Evolutionary conservation across 53 echinoderm and acorn worm genomes (phyloP), one percentile per base, ranked within the genome.

Genomic region (Astropecten irregularis): DNA sequence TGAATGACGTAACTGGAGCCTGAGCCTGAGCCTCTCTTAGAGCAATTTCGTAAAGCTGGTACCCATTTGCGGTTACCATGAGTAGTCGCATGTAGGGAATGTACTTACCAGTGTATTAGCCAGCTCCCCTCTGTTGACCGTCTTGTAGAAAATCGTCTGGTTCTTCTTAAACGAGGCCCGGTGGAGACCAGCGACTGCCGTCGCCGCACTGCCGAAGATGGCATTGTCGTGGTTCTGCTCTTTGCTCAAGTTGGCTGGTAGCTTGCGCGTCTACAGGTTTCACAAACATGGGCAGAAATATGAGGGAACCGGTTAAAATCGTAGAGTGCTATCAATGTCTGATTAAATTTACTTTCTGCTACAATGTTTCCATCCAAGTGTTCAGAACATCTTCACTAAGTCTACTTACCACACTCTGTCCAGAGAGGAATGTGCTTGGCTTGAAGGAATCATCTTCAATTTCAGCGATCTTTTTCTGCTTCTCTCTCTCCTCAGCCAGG

Each of bases 141-240:
- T 81, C 68, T 88, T 88, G 50, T 88, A 88, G 48, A 82, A 70
- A 34, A 82, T 70, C 19, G 76, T 85, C 39, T 76, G 74, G 32
- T 50, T 66, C 54, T 61, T 50, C 34, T 58, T 69, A 58, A 69
- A 71, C 16, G 76, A 53, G 25, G 66, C 63, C 27, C 48, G 39
- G 59, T 76, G 72, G 16, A 76, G 66, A 46, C 63, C 76, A 25
- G 64, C 76, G 20, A 83, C 56, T 16, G 69, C 36, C 35, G 56
- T 69, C 27, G 65, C 48, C 9, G 47, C 47, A 40, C 89, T 82
- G 64, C 92, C 89, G 86, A 92, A 92, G 72, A 92, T 92, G 49
- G 92, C 92, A 76, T 55, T 85, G 37, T 92, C 89, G 44, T 92
- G 92, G 48, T 89, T 88, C 89, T 82, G 82, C 25, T 66, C 86